phyloP scores from a whole-genome alignment of 2,113 vertebrate genomes.

The Pelmatolapia mariae region DNA sequence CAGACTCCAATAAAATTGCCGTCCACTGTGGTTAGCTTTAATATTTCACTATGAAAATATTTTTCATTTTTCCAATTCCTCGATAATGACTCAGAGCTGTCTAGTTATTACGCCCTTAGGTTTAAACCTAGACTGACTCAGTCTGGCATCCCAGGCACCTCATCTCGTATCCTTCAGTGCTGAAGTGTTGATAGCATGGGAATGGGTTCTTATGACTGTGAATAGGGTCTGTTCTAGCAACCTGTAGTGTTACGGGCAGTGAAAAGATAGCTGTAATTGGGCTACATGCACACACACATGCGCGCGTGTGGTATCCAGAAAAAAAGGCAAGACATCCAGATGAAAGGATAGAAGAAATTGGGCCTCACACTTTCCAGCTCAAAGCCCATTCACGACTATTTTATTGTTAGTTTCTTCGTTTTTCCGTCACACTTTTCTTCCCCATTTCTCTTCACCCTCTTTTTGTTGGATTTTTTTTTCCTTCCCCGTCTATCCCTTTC shows the following conservation, averaged over 20 bases:
- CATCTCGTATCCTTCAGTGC: background rate
- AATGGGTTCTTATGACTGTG: slow-evolving; percentile 5
- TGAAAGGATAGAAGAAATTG: slow-evolving; percentile 35
- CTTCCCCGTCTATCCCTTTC: background rate
- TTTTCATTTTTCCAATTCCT: background rate
- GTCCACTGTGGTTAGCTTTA: background rate
- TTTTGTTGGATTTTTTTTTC: slow-evolving; percentile 19
- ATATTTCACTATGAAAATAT: background rate
- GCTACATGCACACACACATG: background rate
- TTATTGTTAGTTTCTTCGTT: slow-evolving; percentile 8
- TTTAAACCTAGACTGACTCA: background rate
- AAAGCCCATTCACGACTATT: background rate
- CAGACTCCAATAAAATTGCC: background rate
- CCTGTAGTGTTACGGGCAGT: background rate
- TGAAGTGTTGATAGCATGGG: background rate
- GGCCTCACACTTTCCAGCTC: slow-evolving; percentile 1
- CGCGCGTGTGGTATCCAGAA: background rate
- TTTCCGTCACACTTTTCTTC: background rate
- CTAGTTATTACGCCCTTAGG: background rate
- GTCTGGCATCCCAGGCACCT: background rate
- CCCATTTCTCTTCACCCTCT: background rate
- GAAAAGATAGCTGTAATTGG: slow-evolving; percentile 30
- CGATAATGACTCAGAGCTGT: background rate
- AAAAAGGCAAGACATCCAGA: background rate
- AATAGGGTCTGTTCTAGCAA: slow-evolving; percentile 2